A percentile compares a stretch with the other conserved stretches of the same genome.
Evolutionary conservation across 2,888 invertebrate genomes (phyloP).

Genomic region (Calliopum simillimum): DNA sequence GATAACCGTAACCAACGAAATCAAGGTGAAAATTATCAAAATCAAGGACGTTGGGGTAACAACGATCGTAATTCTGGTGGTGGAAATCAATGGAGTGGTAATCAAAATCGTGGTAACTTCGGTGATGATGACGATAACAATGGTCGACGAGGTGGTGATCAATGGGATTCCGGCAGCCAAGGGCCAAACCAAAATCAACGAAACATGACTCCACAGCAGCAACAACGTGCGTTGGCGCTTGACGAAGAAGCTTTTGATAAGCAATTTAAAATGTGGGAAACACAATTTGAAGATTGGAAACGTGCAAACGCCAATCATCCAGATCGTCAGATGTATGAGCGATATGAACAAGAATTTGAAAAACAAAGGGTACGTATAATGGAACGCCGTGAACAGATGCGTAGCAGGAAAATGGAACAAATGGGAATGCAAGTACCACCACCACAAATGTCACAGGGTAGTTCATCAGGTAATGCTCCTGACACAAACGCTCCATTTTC

Average conservation of each 20-base stretch:
- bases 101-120: constrained; percentile 35
- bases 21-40: constrained; percentile 29
- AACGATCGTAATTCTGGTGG: constrained; percentile 32
- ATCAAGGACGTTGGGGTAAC: constrained; percentile 31
- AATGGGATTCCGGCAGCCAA: constrained; percentile 17
- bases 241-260: constrained; percentile 89
- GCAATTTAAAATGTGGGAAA: constrained; percentile 92
- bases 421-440: constrained; percentile 42
- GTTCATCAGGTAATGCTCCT: background rate
- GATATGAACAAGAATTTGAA: constrained; percentile 91
- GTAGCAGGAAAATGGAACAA: constrained; percentile 68
- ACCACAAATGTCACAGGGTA: constrained; percentile 15
- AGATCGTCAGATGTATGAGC: constrained; percentile 85
- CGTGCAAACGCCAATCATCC: constrained; percentile 92
- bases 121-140: constrained; percentile 24
- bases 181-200: constrained; percentile 23
- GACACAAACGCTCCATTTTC: background rate
- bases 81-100: constrained; percentile 24
- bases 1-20: constrained; percentile 33
- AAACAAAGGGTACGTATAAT: constrained; percentile 82
- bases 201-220: constrained; percentile 28
- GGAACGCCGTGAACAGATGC: constrained; percentile 85
- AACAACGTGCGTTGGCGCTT: constrained; percentile 70
- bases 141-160: constrained; percentile 14
- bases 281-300: constrained; percentile 92